These are phyloP conservation scores for Hipparchia semele DNA, from an alignment of 2,888 invertebrate species.

Conservation along the genomic window DNA sequence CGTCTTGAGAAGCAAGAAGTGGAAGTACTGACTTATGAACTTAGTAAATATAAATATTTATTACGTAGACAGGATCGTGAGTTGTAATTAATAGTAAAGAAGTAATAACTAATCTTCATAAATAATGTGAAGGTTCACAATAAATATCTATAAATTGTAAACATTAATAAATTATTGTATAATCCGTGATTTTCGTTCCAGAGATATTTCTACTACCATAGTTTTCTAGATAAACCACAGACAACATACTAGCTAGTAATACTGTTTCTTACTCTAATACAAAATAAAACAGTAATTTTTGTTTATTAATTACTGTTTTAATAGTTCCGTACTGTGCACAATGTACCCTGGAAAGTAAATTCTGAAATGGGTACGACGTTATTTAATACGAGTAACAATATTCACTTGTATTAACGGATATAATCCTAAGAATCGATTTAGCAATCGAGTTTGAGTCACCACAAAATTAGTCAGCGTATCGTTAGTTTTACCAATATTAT, in stretches of 20 bases:
- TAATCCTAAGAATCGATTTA: not conserved
- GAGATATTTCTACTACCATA: no score
- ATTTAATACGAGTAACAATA: not conserved
- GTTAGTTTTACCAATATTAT: constrained; percentile 6
- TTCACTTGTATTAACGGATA: no score
- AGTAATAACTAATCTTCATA: not conserved
- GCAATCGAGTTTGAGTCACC: constrained; percentile 5
- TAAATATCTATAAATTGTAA: not conserved
- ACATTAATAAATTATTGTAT: no score
- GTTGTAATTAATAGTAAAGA: not conserved
- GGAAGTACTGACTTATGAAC: not conserved
- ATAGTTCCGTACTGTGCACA: no score
- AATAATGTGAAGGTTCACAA: not conserved
- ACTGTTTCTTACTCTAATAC: no score
- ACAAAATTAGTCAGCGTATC: not conserved
- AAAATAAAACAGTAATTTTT: no score
- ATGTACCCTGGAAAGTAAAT: not conserved
- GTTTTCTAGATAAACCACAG: no score
- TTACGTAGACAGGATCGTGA: not conserved
- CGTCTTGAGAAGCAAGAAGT: not conserved
- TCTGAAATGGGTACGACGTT: not conserved
- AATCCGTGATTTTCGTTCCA: no score
- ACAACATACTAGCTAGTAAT: no score
- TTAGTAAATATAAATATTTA: not conserved
- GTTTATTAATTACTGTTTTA: no score